phyloP scores from a whole-genome alignment of 1,140 invertebrate genomes.

The Subanguina moxae region DNA sequence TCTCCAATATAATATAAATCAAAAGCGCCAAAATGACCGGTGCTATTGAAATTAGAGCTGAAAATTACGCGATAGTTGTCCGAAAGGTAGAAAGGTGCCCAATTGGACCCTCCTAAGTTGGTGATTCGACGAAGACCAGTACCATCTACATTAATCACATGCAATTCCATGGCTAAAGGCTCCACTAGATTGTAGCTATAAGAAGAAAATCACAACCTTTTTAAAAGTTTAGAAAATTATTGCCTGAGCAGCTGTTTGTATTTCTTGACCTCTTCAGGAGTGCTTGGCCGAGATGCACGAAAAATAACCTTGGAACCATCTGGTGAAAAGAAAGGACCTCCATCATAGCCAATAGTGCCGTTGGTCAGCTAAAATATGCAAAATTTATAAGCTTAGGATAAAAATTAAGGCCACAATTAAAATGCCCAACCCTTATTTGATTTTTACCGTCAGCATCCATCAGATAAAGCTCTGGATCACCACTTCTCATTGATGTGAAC shows the following conservation, averaged over 20 bases:
- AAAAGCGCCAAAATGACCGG: conserved; percentile 34
- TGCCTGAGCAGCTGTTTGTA: conserved; percentile 39
- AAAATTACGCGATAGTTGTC: conserved; percentile 36
- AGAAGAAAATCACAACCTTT: conserved; percentile 3
- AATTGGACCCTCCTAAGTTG: conserved; percentile 34
- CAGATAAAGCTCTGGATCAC: conserved; percentile 39
- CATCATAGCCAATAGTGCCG: conserved; percentile 34
- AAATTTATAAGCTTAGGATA: neutral
- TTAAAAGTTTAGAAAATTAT: conserved; percentile 12
- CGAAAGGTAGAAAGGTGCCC: conserved; percentile 36
- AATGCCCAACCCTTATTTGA: neutral
- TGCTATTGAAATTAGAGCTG: conserved; percentile 38
- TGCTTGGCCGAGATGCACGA: conserved; percentile 35
- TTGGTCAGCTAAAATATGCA: neutral
- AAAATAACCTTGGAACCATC: conserved; percentile 39
- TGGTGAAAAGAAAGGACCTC: conserved; percentile 37
- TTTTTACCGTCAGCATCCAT: conserved; percentile 30
- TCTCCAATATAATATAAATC: conserved; percentile 33
- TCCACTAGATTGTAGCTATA: conserved; percentile 35
- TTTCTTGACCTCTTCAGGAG: conserved; percentile 24
- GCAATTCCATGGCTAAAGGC: conserved; percentile 40
- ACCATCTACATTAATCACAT: conserved; percentile 34
- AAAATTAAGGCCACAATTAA: neutral
- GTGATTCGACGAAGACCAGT: conserved; percentile 26
- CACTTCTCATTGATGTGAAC: conserved; percentile 37